Percentiles rank a stretch among this genome's conserved stretches.
These are phyloP conservation scores for Mixornis gularis DNA, from an alignment of 2,113 vertebrate genomes.

Conservation along the genomic window DNA sequence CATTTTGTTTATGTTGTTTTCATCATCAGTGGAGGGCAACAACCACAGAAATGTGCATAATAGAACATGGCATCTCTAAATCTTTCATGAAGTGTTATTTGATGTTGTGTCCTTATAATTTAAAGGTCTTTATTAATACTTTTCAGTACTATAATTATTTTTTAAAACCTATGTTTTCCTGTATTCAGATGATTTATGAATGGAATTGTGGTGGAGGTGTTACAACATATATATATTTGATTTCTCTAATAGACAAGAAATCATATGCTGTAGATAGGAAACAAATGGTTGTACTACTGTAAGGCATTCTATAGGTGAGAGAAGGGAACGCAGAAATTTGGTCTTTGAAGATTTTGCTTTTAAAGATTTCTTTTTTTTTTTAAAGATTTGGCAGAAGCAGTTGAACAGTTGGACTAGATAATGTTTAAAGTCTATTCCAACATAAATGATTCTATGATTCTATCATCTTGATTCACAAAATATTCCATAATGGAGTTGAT, in stretches of 20 bases:
- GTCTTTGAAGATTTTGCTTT: not conserved
- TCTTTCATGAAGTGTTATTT: not conserved
- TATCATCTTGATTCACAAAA: not conserved
- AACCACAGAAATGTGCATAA: not conserved
- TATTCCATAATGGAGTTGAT: not conserved
- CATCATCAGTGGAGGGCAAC: not conserved
- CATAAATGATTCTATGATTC: fast-evolving
- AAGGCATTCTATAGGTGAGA: not conserved
- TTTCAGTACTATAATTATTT: not conserved
- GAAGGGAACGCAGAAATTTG: not conserved
- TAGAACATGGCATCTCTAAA: not conserved
- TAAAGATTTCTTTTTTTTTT: fast-evolving
- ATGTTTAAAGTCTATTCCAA: not conserved
- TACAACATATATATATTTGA: not conserved
- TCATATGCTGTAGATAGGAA: not conserved
- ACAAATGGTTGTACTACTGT: not conserved
- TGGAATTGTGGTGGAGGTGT: not conserved
- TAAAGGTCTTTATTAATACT: not conserved
- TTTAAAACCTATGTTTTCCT: not conserved
- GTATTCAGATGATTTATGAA: not conserved
- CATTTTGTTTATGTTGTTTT: not conserved
- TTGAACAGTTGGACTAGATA: not conserved
- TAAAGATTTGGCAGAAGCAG: not conserved
- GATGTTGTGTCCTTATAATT: not conserved
- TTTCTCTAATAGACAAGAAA: not conserved